Evolutionary conservation across 2,113 vertebrate genomes (phyloP), one percentile per base, ranked within the genome.

Genomic region (Callocephalon fimbriatum): DNA sequence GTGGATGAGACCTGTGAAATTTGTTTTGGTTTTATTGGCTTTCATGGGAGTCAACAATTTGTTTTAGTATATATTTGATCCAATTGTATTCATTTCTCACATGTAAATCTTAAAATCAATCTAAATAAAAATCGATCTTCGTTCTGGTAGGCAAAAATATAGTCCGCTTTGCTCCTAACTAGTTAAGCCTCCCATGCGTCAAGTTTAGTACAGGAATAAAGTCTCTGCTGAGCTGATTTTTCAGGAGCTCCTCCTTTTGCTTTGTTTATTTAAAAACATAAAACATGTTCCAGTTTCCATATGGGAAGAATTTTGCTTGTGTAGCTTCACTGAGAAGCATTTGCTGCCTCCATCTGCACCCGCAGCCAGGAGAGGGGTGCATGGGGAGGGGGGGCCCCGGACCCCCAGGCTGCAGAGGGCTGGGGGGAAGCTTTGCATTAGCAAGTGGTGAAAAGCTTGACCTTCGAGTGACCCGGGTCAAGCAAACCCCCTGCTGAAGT

Each of bases 401-500:
- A 44, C 29, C 61, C 74, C 56, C 2, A 16, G 78, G 40, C 32
- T 53, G 21, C 4, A 7, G 10, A 15, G 70, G 58, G 82, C 95
- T 82, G 83, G 90, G 87, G 97, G 97, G 93, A 98, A 98, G 98
- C 97, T 98, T 98, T 98, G 97, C 98, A 98, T 98, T 99, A 98
- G 98, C 98, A 98, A 99, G 98, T 98, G 98, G 96, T 97, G 97
- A 98, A 98, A 98, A 98, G 99, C 98, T 99, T 99, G 99, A 99
- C 99, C 99, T 96, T 74, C 25, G 78, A 45, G 87, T 99, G 99
- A 99, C 99, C 99, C 94, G 95, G 97, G 98, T 98, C 98, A 98
- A 99, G 98, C 98, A 98, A 98, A 98, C 97, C 98, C 98, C 98
- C 97, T 74, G 87, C 97, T 44, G 91, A 87, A 98, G 97, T 94